phyloP scores from a whole-genome alignment of 2,113 vertebrate species.

The Sigmodon hispidus region DNA sequence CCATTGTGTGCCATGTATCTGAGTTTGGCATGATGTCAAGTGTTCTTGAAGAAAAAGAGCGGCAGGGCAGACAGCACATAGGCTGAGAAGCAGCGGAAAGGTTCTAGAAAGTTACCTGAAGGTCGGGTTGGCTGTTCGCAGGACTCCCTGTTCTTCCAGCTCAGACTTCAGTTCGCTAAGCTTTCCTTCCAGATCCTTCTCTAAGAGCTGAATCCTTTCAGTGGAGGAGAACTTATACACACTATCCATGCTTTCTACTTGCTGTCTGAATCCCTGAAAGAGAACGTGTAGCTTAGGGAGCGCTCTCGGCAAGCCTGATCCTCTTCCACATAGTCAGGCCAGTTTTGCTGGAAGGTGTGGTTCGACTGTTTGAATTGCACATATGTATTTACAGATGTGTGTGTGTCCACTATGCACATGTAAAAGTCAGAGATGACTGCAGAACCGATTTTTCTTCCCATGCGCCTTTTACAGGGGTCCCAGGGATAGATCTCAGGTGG shows the following conservation, averaged over 20 bases:
- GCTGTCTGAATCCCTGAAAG: constrained; percentile 47
- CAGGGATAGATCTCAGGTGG: not conserved
- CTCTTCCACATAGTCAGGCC: not conserved
- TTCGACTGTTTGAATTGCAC: no score
- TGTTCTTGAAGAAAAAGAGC: not conserved
- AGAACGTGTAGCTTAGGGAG: not conserved
- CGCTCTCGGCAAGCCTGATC: not conserved
- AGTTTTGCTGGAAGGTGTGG: not conserved
- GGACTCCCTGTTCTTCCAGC: constrained; percentile 79
- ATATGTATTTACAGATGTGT: not conserved
- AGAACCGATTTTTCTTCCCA: no score
- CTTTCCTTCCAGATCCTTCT: constrained; percentile 84
- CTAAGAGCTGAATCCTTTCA: constrained; percentile 84
- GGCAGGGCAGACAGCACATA: not conserved
- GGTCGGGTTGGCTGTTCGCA: constrained; percentile 13
- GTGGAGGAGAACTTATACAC: constrained; percentile 83
- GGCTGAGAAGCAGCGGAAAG: no score
- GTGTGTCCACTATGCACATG: no score
- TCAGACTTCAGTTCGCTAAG: constrained; percentile 84
- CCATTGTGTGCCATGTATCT: not conserved
- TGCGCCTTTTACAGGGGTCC: not conserved
- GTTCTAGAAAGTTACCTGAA: constrained; percentile 78
- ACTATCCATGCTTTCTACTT: constrained; percentile 79
- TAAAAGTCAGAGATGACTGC: not conserved
- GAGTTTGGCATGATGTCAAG: not conserved